These are phyloP conservation scores for Mormyrus hasselquistii DNA, from an alignment of 2,797 vertebrate genomes.

Conservation along the genomic window DNA sequence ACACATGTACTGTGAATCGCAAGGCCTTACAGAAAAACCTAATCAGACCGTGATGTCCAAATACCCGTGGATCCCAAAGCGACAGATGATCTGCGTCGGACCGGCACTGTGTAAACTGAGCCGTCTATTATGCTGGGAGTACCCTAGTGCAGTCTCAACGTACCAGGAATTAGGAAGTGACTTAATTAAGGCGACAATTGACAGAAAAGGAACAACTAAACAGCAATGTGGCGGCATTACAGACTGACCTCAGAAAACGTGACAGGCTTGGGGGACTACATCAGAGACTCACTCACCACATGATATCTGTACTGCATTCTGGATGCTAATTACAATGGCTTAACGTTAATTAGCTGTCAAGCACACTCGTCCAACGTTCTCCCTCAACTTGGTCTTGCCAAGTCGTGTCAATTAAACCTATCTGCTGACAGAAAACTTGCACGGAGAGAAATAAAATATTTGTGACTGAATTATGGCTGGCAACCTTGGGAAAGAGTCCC, in stretches of 20 bases:
- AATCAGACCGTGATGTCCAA: conserved; percentile 8
- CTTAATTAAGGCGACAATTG: neutral
- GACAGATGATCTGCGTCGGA: neutral
- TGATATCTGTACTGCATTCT: neutral
- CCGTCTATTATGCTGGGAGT: neutral
- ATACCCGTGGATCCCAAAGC: neutral
- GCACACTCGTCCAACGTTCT: neutral
- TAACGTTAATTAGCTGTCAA: conserved; percentile 23
- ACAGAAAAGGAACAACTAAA: neutral
- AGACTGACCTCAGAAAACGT: neutral
- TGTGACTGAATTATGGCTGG: neutral
- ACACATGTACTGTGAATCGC: conserved; percentile 47
- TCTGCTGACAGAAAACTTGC: conserved; percentile 11
- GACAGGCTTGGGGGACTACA: neutral
- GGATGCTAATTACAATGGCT: conserved; percentile 17
- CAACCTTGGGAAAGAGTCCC: conserved; percentile 26
- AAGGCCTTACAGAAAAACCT: conserved; percentile 45
- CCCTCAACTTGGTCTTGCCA: conserved; percentile 13
- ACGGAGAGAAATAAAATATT: conserved; percentile 13
- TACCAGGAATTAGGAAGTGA: neutral
- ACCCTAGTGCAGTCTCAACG: neutral
- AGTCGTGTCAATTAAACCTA: conserved; percentile 11
- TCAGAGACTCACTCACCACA: neutral
- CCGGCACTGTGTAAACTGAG: conserved; percentile 1
- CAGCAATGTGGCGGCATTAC: neutral